A percentile compares a stretch with the other conserved stretches of the same genome.
These are phyloP conservation scores for Semnornis frantzii DNA, from an alignment of 2,113 vertebrate species.

Conservation along the genomic window DNA sequence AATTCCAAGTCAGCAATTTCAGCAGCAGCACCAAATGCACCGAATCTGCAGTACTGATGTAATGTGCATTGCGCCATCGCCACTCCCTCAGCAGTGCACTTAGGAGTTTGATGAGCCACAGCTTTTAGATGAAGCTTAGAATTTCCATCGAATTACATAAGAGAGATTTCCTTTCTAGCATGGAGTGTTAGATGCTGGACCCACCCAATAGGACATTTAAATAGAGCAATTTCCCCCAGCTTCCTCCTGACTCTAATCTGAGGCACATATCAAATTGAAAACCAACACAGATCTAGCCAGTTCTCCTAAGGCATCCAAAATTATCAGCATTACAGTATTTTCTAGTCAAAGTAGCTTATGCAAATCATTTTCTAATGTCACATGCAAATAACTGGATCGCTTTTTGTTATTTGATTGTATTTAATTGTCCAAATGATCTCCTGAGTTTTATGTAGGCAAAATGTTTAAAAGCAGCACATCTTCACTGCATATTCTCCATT, in stretches of 20 bases:
- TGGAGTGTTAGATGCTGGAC: neutral
- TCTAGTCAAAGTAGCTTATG: neutral
- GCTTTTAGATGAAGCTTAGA: neutral
- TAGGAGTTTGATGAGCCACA: neutral
- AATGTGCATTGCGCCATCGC: neutral
- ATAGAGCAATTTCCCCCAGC: neutral
- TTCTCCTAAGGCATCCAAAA: neutral
- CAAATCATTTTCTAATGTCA: neutral
- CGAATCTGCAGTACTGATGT: conserved; percentile 23
- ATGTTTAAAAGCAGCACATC: neutral
- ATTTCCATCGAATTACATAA: neutral
- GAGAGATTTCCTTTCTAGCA: neutral
- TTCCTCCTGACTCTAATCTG: neutral
- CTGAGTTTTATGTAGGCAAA: neutral
- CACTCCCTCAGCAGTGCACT: neutral
- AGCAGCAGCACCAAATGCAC: neutral
- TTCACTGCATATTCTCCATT: neutral
- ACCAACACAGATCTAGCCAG: neutral
- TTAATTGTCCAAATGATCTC: neutral
- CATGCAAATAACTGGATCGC: neutral
- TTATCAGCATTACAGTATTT: neutral
- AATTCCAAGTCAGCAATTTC: conserved; percentile 19
- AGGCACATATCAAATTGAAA: neutral
- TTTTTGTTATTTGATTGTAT: neutral
- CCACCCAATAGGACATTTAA: neutral